phyloP scores from a whole-genome alignment of 2,888 invertebrate species.

The Pachliopta kotzebuea region DNA sequence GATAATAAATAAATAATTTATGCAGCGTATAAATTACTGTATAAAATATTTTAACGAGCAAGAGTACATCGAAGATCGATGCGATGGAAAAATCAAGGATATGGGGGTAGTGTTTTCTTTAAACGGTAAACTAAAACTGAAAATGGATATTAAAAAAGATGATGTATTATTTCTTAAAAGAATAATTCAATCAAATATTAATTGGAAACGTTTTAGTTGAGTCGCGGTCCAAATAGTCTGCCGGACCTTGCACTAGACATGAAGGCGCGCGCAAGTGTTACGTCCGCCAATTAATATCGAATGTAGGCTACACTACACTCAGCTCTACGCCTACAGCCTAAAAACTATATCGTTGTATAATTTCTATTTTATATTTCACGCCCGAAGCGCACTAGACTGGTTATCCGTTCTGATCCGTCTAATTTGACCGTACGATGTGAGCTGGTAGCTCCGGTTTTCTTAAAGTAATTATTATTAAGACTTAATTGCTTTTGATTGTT shows the following conservation, averaged over 20 bases:
- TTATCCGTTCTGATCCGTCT: neutral
- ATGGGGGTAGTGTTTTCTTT: no score
- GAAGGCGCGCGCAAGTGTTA: conserved; percentile 1
- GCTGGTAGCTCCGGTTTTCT: neutral
- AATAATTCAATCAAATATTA: no score
- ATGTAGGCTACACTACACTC: neutral
- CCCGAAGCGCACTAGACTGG: conserved; percentile 1
- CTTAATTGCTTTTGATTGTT: neutral
- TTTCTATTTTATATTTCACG: conserved; percentile 2
- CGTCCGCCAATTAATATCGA: neutral
- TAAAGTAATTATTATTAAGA: neutral
- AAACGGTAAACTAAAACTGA: no score
- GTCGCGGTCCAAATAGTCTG: no score
- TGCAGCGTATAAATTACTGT: no score
- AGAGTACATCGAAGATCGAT: no score
- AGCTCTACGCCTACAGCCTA: neutral
- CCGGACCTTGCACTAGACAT: neutral
- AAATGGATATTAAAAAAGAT: no score
- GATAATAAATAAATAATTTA: no score
- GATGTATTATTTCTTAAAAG: no score
- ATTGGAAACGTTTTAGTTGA: no score
- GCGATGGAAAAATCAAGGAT: no score
- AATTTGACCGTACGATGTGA: neutral
- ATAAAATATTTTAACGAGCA: no score
- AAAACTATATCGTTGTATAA: neutral